Percentiles rank a stretch among this genome's conserved stretches.
These are phyloP conservation scores for Busseola fusca DNA, from an alignment of 2,888 invertebrate species.

Conservation along the genomic window DNA sequence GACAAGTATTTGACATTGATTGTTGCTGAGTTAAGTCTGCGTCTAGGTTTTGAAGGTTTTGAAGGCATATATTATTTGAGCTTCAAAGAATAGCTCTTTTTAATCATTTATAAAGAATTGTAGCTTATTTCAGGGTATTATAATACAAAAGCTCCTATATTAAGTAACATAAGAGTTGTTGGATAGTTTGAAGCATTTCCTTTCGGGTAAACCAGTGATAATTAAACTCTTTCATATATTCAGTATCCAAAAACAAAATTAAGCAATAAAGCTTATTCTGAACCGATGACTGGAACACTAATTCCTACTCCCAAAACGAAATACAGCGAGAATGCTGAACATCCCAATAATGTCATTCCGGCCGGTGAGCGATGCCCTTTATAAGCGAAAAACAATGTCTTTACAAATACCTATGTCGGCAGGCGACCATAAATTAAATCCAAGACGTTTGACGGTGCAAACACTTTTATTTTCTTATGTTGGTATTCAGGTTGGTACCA, in stretches of 20 bases:
- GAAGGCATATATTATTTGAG: too few relatives aligned
- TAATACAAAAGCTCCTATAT: neutral
- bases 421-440: conserved; percentile 53
- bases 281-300: conserved; percentile 30
- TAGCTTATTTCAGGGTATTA: neutral
- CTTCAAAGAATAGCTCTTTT: neutral
- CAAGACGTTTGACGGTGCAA: conserved; percentile 34
- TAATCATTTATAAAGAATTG: neutral
- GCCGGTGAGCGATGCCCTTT: conserved; percentile 43
- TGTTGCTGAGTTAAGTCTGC: too few relatives aligned
- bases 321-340: conserved; percentile 29
- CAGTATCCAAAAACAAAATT: neutral
- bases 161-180: too few relatives aligned
- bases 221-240: neutral
- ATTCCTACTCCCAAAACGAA: conserved; percentile 26
- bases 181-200: too few relatives aligned
- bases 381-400: conserved; percentile 61
- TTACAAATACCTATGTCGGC: conserved; percentile 47
- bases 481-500: conserved; percentile 60
- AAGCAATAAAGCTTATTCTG: conserved; percentile 9
- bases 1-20: too few relatives aligned
- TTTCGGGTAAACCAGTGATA: neutral
- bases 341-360: conserved; percentile 52
- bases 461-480: conserved; percentile 52
- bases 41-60: too few relatives aligned